Percentiles rank a stretch among this genome's conserved stretches.
Evolutionary conservation across 2,797 vertebrate species (phyloP).

Genomic region (Sebastes nivosus): DNA sequence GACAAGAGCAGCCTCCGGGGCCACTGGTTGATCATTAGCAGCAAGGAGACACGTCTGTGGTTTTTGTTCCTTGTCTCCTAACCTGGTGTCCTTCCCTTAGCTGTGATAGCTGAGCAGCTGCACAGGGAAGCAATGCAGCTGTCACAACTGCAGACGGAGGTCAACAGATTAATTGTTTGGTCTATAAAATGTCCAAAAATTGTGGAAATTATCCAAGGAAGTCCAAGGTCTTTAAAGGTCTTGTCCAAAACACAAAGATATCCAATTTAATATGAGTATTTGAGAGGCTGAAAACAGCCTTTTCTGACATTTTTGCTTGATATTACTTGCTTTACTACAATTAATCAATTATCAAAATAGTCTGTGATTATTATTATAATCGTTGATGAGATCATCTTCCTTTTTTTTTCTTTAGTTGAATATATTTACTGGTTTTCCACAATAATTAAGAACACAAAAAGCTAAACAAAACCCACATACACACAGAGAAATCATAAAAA

Average conservation of each 20-base stretch:
- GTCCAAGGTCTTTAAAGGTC: not conserved
- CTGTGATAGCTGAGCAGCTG: constrained; percentile 1
- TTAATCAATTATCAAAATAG: not conserved
- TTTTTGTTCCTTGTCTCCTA: constrained; percentile 32
- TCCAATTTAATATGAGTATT: not conserved
- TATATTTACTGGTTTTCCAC: not conserved
- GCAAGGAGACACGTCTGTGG: constrained; percentile 34
- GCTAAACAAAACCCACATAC: not conserved
- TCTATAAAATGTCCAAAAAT: not conserved
- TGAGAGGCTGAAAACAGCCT: not conserved
- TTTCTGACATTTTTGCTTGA: too few species aligned
- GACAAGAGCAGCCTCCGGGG: constrained; percentile 54
- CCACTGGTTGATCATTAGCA: constrained; percentile 72
- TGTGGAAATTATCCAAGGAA: not conserved
- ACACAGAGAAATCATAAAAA: not conserved
- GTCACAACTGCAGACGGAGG: not conserved
- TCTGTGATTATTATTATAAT: not conserved
- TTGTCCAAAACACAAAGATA: not conserved
- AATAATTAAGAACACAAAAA: not conserved
- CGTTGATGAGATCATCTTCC: not conserved
- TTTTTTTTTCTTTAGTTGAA: too few species aligned
- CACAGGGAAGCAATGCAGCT: not conserved
- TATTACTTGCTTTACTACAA: too few species aligned
- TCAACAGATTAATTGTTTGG: not conserved
- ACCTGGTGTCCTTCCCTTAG: constrained; percentile 16